A percentile compares a stretch with the other conserved stretches of the same genome.
Conservation (phyloP, 2,888 invertebrate genomes). For the Nephrotoma appendiculata region DNA sequence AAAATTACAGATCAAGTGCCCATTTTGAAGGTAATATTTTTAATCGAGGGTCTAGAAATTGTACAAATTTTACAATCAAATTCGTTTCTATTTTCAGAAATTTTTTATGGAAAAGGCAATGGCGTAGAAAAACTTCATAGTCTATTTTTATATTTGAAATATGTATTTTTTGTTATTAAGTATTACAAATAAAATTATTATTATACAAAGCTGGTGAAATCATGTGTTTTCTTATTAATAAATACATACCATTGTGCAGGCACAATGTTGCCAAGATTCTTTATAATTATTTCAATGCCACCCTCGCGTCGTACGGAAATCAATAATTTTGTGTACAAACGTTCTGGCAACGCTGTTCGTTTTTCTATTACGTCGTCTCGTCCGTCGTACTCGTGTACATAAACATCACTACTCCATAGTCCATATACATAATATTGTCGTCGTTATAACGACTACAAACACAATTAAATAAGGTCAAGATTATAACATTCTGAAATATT, state of each 20-base stretch:
- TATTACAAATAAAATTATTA: neutral
- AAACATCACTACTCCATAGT: neutral
- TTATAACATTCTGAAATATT: neutral
- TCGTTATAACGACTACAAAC: neutral
- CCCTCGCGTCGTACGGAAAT: too few relatives aligned
- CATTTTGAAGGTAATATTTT: constrained; percentile 49
- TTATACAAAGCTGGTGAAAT: neutral
- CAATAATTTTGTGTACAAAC: too few relatives aligned
- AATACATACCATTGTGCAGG: neutral
- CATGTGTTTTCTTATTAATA: neutral
- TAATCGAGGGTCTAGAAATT: neutral
- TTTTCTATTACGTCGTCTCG: too few relatives aligned
- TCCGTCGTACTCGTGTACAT: neutral
- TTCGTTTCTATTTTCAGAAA: constrained; percentile 9
- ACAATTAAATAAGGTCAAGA: neutral
- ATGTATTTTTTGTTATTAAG: neutral
- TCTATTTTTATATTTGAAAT: neutral
- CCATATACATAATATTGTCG: neutral
- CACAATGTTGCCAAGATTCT: neutral
- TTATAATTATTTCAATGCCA: neutral
- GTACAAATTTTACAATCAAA: neutral
- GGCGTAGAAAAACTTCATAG: neutral
- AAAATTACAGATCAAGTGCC: constrained; percentile 63
- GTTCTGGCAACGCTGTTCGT: too few relatives aligned
- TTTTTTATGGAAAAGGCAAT: constrained; percentile 12